Conservation (phyloP, 2,113 vertebrate genomes). For the Ardeotis arabs region DNA sequence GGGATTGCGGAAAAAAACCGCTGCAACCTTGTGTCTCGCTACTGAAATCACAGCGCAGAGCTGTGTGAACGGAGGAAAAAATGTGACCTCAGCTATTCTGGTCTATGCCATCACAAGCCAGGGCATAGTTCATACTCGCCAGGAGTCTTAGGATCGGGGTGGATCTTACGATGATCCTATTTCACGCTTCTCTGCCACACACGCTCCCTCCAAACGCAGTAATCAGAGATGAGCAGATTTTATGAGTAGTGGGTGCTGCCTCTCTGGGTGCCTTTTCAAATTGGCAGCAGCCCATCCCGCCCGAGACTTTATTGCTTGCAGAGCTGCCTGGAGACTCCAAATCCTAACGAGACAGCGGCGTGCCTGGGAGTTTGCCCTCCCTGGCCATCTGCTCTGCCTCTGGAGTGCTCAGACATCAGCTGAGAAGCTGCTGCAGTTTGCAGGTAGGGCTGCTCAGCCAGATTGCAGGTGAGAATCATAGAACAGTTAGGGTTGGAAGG, state of each 20-base stretch:
- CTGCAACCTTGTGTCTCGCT: background rate
- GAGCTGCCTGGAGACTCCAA: background rate
- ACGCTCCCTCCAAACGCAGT: accelerated
- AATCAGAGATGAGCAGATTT: background rate
- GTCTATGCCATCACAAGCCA: background rate
- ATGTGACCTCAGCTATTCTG: background rate
- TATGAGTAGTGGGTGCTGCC: background rate
- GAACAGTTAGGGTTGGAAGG: too few species aligned
- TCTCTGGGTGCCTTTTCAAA: background rate
- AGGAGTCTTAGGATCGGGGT: accelerated
- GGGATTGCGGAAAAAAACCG: background rate
- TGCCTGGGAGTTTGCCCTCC: background rate
- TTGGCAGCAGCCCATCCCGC: background rate
- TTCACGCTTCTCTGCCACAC: background rate
- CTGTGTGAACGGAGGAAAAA: background rate
- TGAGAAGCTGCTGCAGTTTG: background rate
- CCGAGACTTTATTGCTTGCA: accelerated
- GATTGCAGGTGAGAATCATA: accelerated
- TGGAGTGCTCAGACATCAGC: background rate
- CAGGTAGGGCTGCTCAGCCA: background rate
- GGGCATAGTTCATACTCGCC: accelerated
- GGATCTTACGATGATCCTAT: accelerated
- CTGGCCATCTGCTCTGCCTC: background rate
- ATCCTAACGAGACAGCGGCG: accelerated
- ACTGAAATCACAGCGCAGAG: accelerated